phyloP scores from a whole-genome alignment of 1,140 invertebrate species.

The Sarcophaga bullata region DNA sequence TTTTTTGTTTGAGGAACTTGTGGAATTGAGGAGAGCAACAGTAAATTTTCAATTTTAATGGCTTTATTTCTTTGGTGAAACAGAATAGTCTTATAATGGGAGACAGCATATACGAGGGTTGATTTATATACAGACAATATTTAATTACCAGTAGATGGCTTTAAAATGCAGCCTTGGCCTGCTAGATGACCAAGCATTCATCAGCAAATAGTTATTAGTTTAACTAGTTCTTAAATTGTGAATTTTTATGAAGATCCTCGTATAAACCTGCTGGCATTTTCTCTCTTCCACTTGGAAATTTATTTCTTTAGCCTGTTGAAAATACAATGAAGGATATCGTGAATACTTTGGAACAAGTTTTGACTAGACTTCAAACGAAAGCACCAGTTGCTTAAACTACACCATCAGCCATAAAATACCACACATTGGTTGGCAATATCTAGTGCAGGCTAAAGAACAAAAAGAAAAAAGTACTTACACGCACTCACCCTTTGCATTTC shows the following conservation, averaged over 20 bases:
- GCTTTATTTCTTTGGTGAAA: constrained; percentile 16
- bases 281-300: background rate
- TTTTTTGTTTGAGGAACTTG: too few species aligned
- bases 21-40: constrained; percentile 16
- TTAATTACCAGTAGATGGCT: too few species aligned
- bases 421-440: background rate
- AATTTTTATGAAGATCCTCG: background rate
- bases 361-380: background rate
- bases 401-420: background rate
- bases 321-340: background rate
- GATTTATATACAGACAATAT: background rate
- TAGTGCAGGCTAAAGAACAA: background rate
- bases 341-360: background rate
- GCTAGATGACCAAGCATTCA: too few species aligned
- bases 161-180: too few species aligned
- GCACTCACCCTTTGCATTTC: too few species aligned
- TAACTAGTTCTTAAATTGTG: too few species aligned
- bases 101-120: background rate
- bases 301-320: background rate
- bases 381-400: constrained; percentile 1
- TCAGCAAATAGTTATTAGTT: too few species aligned
- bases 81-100: background rate
- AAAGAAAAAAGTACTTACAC: background rate
- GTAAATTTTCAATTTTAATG: constrained; percentile 34
- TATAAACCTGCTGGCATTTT: background rate